These are phyloP conservation scores for Hoplias malabaricus DNA, from an alignment of 2,113 vertebrate species.

Conservation along the genomic window DNA sequence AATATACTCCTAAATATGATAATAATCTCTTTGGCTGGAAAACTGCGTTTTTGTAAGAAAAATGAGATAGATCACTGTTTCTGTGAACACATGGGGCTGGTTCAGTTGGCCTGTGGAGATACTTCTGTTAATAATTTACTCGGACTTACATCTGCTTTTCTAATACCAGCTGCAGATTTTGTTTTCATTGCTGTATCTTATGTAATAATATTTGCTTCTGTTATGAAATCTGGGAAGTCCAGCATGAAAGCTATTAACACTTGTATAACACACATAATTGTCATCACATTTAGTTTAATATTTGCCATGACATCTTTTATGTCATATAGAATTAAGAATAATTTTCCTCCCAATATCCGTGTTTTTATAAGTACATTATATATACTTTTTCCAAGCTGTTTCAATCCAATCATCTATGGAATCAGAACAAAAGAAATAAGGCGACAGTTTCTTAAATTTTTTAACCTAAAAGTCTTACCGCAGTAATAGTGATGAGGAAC, in stretches of 20 bases:
- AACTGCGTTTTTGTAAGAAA: not conserved
- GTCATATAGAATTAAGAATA: conserved; percentile 54
- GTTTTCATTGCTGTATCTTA: conserved; percentile 62
- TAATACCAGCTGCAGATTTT: conserved; percentile 38
- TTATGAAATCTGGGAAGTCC: conserved; percentile 46
- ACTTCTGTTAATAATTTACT: conserved; percentile 15
- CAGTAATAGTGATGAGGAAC: not conserved
- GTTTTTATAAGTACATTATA: conserved; percentile 61
- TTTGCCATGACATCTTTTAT: conserved; percentile 38
- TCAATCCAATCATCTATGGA: conserved; percentile 63
- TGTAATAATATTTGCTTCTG: conserved; percentile 48
- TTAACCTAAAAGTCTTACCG: not conserved
- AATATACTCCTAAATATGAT: not conserved
- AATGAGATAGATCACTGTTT: not conserved
- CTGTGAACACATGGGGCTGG: not conserved
- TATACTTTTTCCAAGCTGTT: conserved; percentile 43
- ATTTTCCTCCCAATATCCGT: not conserved
- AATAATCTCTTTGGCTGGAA: not conserved
- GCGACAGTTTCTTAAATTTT: conserved; percentile 49
- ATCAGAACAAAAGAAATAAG: conserved; percentile 53
- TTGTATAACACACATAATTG: conserved; percentile 68
- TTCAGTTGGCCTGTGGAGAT: not conserved
- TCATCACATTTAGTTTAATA: conserved; percentile 58
- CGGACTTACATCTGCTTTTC: conserved; percentile 30
- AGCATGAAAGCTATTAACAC: conserved; percentile 65